These are phyloP conservation scores for Peromyscus polionotus DNA, from an alignment of 2,113 vertebrate species.

Conservation along the genomic window DNA sequence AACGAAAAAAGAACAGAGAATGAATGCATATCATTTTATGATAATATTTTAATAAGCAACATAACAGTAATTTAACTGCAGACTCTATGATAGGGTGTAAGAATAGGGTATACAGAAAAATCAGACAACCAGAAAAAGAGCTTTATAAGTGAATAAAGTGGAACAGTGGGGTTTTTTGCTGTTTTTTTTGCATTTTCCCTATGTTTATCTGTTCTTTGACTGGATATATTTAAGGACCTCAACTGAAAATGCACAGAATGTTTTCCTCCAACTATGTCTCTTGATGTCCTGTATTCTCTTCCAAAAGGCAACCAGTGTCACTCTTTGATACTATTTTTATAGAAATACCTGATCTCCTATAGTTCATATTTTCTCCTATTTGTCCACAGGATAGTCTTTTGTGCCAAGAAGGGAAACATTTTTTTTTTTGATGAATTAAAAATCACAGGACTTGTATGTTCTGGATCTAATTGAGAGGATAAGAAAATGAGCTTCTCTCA, in stretches of 20 bases:
- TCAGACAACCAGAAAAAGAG: neutral
- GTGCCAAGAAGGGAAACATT: neutral
- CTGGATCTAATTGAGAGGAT: conserved; percentile 29
- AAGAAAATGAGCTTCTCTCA: neutral
- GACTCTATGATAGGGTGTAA: neutral
- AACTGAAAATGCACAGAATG: neutral
- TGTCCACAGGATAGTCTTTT: neutral
- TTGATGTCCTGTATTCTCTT: neutral
- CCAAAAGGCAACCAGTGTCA: neutral
- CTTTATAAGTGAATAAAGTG: neutral
- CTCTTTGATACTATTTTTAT: conserved; percentile 25
- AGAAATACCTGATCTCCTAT: neutral
- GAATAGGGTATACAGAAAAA: neutral
- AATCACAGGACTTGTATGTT: neutral
- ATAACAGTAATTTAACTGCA: neutral
- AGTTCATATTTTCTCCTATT: conserved; percentile 25
- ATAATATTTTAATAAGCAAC: conserved; percentile 11
- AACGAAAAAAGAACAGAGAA: neutral
- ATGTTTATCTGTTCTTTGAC: neutral
- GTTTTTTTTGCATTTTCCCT: neutral
- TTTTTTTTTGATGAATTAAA: conserved; percentile 35
- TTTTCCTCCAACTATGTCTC: neutral
- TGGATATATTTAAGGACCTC: neutral
- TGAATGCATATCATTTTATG: neutral
- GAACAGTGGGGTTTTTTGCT: neutral